Base-by-base conservation (phyloP, 1,140 invertebrate genomes). In the Whitmania pigra region DNA sequence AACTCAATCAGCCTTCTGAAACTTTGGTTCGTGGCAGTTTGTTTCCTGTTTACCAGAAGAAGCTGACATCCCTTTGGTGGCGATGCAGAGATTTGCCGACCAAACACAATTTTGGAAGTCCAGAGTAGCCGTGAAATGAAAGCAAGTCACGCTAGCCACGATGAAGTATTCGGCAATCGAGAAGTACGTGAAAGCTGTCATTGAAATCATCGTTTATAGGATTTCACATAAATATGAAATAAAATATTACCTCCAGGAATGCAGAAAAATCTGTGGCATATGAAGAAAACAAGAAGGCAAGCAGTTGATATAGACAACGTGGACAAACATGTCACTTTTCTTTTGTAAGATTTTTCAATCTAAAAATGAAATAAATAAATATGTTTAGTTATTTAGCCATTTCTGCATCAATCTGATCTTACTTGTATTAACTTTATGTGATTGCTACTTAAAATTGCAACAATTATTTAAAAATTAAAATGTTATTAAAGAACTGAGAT, bases 141-240 rank as follows among this genome's bases (percentile, higher is more conserved):
- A 73, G 54, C 43, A 53, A 60, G 69, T 73, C 67, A 70, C 69
- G 17, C 31, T 60, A 20, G 71, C 6, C 29, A 55, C 73, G 22
- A 73, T 73, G 29, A 40, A 67, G 36, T 73, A 73, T 31, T 73
- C 73, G 63, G 67, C 69, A 13, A 43, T 25, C 1, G 73, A 60
- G 57, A 73, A 73, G 5, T 40, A 17, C 31, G 69, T 66, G 53
- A 73, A 73, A 43, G 73, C 72, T 73, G 53, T 27, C 22, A 7
- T 9, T n/a, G 57, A 63, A 49, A 49, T 15, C 43, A 49, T 17
- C 43, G 5, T 49, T 49, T 49, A 49, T 49, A 15, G 15, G 9
- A 49, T 49, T 15, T 7, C 15, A 49, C 15, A 49, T 63, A 63
- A 68, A 68, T 29, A 7, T 68, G 3, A 31, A 31, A 68, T 31